These are phyloP conservation scores for Capreolus pygargus DNA, from an alignment of 2,113 vertebrate species.

Conservation along the genomic window DNA sequence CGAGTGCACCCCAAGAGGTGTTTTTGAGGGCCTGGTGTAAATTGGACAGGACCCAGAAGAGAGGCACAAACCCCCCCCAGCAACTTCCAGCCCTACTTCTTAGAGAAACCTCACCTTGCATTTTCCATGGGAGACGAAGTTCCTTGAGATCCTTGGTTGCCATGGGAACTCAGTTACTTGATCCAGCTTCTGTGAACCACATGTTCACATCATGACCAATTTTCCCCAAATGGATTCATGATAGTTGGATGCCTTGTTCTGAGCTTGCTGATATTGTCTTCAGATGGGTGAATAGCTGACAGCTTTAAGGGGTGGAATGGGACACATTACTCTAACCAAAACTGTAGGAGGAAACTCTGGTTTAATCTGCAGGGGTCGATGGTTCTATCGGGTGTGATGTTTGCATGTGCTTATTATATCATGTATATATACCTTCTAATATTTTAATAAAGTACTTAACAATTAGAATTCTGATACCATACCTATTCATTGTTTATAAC, in stretches of 20 bases:
- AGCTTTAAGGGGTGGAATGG: background rate
- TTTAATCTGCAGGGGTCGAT: background rate
- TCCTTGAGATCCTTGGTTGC: background rate
- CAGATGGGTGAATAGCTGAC: background rate
- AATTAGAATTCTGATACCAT: background rate
- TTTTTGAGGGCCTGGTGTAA: background rate
- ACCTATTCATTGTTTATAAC: background rate
- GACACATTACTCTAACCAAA: background rate
- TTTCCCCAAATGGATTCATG: background rate
- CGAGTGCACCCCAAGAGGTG: background rate
- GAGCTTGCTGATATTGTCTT: background rate
- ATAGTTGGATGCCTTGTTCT: background rate
- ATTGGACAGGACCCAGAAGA: background rate
- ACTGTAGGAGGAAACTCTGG: background rate
- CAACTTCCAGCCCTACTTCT: background rate
- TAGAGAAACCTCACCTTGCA: background rate
- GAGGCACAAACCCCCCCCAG: background rate
- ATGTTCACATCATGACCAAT: background rate
- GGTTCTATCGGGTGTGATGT: background rate
- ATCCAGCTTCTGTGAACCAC: background rate
- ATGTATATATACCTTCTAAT: background rate
- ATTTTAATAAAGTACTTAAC: background rate
- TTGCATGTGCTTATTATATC: background rate
- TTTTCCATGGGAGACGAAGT: background rate
- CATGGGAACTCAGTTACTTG: conserved; percentile 13